These are phyloP conservation scores for Parapsyche elsis DNA, from an alignment of 1,140 invertebrate genomes.

Conservation along the genomic window DNA sequence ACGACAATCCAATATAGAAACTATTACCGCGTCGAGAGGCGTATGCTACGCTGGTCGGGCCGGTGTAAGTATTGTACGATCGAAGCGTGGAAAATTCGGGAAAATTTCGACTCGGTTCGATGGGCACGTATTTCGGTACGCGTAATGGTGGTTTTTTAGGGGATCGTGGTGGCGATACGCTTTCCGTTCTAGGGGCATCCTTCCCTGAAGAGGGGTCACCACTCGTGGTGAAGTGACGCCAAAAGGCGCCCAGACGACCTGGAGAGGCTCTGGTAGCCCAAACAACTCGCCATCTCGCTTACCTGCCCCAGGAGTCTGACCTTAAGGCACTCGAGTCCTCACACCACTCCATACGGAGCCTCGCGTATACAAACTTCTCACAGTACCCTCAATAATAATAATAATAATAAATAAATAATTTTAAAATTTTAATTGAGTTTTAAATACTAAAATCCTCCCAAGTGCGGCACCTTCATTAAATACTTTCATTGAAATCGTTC, in stretches of 20 bases:
- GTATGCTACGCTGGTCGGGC: too few relatives aligned
- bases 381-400: too few relatives aligned
- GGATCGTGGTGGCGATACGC: background rate
- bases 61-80: background rate
- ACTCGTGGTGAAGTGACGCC: conserved; percentile 31
- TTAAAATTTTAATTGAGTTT: background rate
- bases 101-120: too few relatives aligned
- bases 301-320: background rate
- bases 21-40: too few relatives aligned
- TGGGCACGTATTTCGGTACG: too few relatives aligned
- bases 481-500: too few relatives aligned
- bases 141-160: background rate
- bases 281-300: conserved; percentile 37
- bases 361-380: background rate
- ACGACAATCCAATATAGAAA: background rate
- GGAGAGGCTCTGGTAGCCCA: conserved; percentile 21
- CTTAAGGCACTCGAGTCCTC: background rate
- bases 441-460: too few relatives aligned
- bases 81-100: background rate
- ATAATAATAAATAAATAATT: background rate
- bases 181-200: background rate
- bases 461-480: too few relatives aligned
- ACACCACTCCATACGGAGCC: background rate
- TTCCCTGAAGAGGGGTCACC: conserved; percentile 36
- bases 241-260: conserved; percentile 38